Conservation (phyloP, 2,797 vertebrate genomes). For the Coluber constrictor region DNA sequence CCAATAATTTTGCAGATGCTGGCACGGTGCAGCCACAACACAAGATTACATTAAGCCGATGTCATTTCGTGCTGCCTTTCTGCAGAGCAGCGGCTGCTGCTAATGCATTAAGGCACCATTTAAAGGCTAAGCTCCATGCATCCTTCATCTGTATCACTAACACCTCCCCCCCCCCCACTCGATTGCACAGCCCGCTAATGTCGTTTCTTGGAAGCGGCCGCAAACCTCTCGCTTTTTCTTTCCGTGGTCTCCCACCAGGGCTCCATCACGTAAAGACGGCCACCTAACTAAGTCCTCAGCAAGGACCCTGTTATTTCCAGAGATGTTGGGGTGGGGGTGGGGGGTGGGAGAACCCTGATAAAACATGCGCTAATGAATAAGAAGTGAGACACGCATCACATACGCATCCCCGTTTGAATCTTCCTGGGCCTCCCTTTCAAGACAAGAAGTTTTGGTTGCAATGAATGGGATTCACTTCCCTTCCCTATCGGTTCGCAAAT, state of each 20-base stretch:
- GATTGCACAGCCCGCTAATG: neutral
- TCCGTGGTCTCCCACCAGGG: rapidly evolving
- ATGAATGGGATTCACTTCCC: neutral
- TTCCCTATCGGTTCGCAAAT: no score
- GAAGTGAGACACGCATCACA: neutral
- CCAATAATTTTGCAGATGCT: neutral
- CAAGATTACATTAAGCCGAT: constrained; percentile 11
- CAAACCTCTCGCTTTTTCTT: neutral
- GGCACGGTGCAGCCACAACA: constrained; percentile 14
- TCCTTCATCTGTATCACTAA: constrained; percentile 12
- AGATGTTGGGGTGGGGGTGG: neutral
- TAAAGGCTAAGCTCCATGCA: constrained; percentile 23
- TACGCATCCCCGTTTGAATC: neutral
- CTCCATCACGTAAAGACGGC: neutral
- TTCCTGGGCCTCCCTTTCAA: neutral
- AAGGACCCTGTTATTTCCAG: neutral
- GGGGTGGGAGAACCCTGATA: neutral
- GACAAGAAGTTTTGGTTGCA: neutral
- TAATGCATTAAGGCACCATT: constrained; percentile 39
- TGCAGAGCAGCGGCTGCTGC: constrained; percentile 4
- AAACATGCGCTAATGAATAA: neutral
- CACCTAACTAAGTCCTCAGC: neutral
- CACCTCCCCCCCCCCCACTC: neutral
- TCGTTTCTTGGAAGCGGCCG: neutral
- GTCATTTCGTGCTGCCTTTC: neutral